Evolutionary conservation across 2,113 vertebrate species (phyloP).

Genomic region (Grammomys surdaster): DNA sequence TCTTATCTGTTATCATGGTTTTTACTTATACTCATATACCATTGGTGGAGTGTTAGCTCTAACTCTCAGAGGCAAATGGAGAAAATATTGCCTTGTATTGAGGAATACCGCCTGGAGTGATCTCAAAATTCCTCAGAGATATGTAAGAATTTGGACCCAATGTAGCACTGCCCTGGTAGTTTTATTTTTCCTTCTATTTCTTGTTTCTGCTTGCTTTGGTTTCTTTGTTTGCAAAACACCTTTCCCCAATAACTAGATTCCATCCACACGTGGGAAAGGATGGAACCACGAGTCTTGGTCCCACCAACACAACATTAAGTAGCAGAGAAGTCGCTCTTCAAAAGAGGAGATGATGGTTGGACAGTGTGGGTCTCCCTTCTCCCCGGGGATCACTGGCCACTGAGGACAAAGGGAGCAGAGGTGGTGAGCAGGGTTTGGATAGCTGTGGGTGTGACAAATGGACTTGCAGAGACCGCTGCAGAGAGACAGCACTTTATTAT

Average conservation of each 20-base stretch:
- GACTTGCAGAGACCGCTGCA: no score
- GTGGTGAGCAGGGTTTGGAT: no score
- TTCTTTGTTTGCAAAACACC: slow-evolving; percentile 16
- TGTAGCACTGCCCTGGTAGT: neutral
- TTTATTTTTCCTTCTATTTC: neutral
- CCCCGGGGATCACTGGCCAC: no score
- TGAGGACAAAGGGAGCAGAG: no score
- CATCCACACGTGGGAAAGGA: neutral
- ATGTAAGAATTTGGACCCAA: neutral
- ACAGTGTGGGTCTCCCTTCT: no score
- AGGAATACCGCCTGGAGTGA: neutral
- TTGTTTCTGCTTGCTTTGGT: slow-evolving; percentile 20
- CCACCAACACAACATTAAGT: neutral
- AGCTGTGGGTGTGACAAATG: no score
- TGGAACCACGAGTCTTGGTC: no score
- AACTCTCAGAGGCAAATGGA: neutral
- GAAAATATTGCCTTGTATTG: neutral
- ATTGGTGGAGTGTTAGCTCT: neutral
- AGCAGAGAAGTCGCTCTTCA: neutral
- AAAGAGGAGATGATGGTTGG: neutral
- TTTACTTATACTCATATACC: neutral
- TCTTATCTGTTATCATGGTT: neutral
- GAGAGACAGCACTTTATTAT: no score
- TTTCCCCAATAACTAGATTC: neutral
- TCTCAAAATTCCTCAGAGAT: neutral